Evolutionary conservation across 2,888 invertebrate genomes (phyloP).

Genomic region (Sisyra terminalis): DNA sequence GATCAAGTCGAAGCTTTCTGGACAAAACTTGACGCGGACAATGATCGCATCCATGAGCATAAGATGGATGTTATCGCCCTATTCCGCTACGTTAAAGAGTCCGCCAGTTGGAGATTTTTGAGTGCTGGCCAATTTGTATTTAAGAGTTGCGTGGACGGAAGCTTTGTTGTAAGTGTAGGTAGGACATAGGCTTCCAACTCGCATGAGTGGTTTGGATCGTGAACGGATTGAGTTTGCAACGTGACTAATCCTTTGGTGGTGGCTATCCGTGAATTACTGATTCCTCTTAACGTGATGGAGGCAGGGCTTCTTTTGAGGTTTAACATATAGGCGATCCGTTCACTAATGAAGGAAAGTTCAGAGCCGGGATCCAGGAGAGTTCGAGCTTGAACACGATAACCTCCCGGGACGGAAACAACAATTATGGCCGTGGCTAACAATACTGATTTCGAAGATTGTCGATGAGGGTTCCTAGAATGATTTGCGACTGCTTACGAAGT

Average conservation of each 20-base stretch:
- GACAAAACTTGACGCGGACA: too few relatives aligned
- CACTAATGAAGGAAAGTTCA: conserved; percentile 7
- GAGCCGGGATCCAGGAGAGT: conserved; percentile 9
- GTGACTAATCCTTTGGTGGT: background rate
- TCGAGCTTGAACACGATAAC: background rate
- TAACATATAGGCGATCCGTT: conserved; percentile 6
- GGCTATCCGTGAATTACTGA: background rate
- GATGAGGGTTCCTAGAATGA: too few relatives aligned
- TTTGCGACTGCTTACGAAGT: too few relatives aligned
- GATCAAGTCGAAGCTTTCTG: too few relatives aligned
- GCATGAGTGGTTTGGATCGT: background rate
- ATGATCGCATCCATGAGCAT: too few relatives aligned
- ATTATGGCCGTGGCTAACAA: too few relatives aligned
- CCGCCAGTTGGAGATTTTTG: background rate
- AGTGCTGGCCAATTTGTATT: background rate
- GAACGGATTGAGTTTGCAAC: background rate
- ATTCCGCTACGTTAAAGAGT: background rate
- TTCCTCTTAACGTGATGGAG: background rate
- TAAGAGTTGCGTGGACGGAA: background rate
- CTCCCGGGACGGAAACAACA: too few relatives aligned
- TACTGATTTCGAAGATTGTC: too few relatives aligned
- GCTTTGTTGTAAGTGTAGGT: background rate
- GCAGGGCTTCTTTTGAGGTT: conserved; percentile 1
- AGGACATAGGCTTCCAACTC: background rate
- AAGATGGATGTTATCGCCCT: too few relatives aligned